phyloP scores from a whole-genome alignment of 92 coral and sea anemone genomes.

The Palythoa grandiflora region DNA sequence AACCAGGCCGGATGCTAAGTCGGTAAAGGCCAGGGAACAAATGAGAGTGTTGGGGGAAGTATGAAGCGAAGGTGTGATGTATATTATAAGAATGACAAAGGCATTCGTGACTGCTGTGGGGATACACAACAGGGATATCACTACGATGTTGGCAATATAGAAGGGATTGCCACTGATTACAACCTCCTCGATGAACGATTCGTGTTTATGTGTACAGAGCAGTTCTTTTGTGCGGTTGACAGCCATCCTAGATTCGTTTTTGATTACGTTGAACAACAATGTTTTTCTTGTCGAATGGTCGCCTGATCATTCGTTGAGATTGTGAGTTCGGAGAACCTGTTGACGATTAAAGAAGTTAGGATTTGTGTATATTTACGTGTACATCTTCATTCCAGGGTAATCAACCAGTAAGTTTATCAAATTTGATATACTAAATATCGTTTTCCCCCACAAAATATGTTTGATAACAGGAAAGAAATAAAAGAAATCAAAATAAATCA shows the following conservation, averaged over 20 bases:
- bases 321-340: neutral
- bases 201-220: constrained; percentile 30
- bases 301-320: neutral
- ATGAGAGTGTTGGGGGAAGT: constrained; percentile 40
- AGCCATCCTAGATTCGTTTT: neutral
- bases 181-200: constrained; percentile 23
- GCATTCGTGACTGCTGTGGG: constrained; percentile 26
- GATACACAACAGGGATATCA: constrained; percentile 15
- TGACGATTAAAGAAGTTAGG: neutral
- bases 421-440: too few species aligned
- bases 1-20: constrained; percentile 42
- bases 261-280: neutral
- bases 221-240: neutral
- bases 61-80: constrained; percentile 37
- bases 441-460: too few species aligned
- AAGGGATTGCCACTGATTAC: neutral
- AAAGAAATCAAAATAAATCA: too few species aligned
- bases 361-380: too few species aligned
- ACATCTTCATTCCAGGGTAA: too few species aligned
- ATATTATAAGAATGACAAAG: constrained; percentile 27
- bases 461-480: too few species aligned
- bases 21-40: constrained; percentile 39
- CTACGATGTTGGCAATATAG: constrained; percentile 13
- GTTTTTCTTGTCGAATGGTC: neutral
- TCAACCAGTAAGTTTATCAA: too few species aligned